Percentiles rank a stretch among this genome's conserved stretches.
phyloP scores from a whole-genome alignment of 2,797 vertebrate genomes.

The Lepus townsendii region DNA sequence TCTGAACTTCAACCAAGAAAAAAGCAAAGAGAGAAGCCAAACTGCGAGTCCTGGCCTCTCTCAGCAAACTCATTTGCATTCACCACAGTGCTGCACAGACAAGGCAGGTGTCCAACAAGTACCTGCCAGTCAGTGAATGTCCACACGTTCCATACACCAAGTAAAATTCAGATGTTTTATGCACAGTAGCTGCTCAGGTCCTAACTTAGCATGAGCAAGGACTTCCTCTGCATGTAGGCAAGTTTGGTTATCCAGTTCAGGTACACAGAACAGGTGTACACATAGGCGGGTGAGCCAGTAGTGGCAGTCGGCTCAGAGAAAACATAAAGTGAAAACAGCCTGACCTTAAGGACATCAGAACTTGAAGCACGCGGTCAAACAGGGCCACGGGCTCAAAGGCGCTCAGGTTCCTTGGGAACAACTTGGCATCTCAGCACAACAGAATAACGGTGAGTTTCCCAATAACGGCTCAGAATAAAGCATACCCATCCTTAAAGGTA shows the following conservation, averaged over 20 bases:
- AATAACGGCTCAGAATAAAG: slow-evolving; percentile 17
- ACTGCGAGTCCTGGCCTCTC: background rate
- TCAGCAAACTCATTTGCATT: background rate
- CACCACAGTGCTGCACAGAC: background rate
- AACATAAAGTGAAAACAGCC: background rate
- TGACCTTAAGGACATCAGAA: background rate
- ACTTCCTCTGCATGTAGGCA: background rate
- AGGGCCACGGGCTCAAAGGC: background rate
- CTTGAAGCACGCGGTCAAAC: background rate
- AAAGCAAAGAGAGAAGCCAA: background rate
- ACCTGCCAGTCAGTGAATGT: background rate
- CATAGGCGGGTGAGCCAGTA: background rate
- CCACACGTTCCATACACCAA: background rate
- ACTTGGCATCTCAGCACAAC: background rate
- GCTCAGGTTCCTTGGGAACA: slow-evolving; percentile 41
- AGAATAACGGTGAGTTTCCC: background rate
- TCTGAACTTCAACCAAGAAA: background rate
- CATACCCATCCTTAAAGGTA: slow-evolving; percentile 5
- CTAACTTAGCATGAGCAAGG: background rate
- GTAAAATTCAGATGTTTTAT: background rate
- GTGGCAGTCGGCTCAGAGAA: background rate
- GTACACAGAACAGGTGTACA: background rate
- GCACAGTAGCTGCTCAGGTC: background rate
- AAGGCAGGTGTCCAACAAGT: background rate
- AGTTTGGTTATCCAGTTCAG: slow-evolving; percentile 7